Base-by-base conservation (phyloP, 53 echinoderm and acorn worm genomes). In the Arbacia lixula region DNA sequence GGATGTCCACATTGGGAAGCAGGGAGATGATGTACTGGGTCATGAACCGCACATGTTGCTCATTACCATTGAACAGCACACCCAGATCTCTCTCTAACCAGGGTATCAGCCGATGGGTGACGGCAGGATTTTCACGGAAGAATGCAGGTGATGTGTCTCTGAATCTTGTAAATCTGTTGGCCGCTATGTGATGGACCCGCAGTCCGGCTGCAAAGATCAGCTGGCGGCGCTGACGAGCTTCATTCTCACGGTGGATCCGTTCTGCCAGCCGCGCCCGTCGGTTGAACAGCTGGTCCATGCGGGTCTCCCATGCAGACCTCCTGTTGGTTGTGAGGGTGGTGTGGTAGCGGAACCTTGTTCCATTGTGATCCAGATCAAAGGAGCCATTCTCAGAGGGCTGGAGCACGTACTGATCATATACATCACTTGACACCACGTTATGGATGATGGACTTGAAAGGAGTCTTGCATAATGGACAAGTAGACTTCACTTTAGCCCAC, bases 381-480 rank as follows among this genome's bases (percentile, higher is more conserved):
- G 88, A 71, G 3, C 82, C 78, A 14, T 62, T 84, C 34, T 83
- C 54, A 0, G 82, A 53, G 1, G 84, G 52, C n/a, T 86, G 99
- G 1, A 99, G 91, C 62, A 92, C 83, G 28, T 92, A 90, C 82
- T 90, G 99, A 6, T 99, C 99, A 38, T 99, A 99, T 19, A 92
- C 88, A 38, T 99, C 98, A 60, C 92, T 94, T 19, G 94, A 95
- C 38, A 85, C 73, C 11, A 95, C 90, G 43, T 94, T 95, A 84
- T 99, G 99, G n/a, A 99, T 99, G 84, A 94, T 89, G 37, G 94
- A 99, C 36, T 89, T 92, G 83, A 99, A 99, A 10, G 92, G 58
- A 2, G 94, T 87, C 83, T 99, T 99, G 83, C 99, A 99, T 4
- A 99, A 86, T 10, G 99, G 99, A 61, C 99, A 99, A 9, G 89